Evolutionary conservation across 2,888 invertebrate species (phyloP), one percentile per base, ranked within the genome.

Genomic region (Keiferia lycopersicella): DNA sequence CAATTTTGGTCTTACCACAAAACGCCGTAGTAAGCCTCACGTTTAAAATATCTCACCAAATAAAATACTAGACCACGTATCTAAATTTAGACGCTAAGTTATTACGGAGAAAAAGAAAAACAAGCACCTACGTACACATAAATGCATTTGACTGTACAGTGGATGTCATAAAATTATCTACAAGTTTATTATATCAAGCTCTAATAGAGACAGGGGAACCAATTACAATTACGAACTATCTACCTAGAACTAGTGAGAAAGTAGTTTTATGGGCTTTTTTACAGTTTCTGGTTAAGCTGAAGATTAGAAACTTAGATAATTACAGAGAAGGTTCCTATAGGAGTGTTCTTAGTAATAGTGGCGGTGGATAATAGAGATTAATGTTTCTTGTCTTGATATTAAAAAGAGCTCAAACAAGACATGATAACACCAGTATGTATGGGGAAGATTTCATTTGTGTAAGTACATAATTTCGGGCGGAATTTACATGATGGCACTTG

Each of bases 151-250:
- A 45, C n/a, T 45, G 45, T 45, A 45, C 45, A 45, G 45, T 2
- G 16, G 45, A 45, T 16, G n/a, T 45, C 45, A 8, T 45, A 45
- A 45, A 45, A 45, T 45, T 45, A 45, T 45, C 45, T 16, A 6
- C 45, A 7, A 45, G 45, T 45, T n/a, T 41, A 45, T 45, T 45
- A 45, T 45, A 45, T 45, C 45, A 16, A 53, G 22, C 20, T 11
- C 51, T 53, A 53, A 53, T 53, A 12, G 50, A 53, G 51, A 26
- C 22, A 53, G 12, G 51, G 12, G 51, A 53, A 53, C 51, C 51
- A 22, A 53, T 53, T 26, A 53, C 51, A 26, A 53, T 53, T 53
- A 53, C 18, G 51, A 53, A 22, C 20, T 12, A 26, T 11, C 22
- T 22, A 26, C 22, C 22, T 22, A 20, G 51, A 20, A 11, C 51